These are phyloP conservation scores for Deroptyus accipitrinus DNA, from an alignment of 2,113 vertebrate species.

Conservation along the genomic window DNA sequence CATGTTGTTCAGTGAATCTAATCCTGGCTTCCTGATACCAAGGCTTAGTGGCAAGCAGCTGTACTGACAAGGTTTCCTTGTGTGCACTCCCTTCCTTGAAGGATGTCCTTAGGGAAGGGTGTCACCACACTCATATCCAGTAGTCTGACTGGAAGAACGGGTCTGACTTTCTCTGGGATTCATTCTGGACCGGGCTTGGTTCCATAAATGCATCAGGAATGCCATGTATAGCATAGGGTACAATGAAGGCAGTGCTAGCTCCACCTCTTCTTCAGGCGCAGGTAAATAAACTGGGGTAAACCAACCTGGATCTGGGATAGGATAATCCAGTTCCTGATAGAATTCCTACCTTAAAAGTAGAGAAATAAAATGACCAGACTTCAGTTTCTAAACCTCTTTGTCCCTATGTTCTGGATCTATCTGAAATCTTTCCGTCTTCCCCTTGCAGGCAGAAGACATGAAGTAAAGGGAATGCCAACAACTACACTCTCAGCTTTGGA, in stretches of 20 bases:
- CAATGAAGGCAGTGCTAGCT: neutral
- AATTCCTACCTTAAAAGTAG: neutral
- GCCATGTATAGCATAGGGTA: neutral
- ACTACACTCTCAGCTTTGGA: neutral
- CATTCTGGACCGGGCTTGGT: neutral
- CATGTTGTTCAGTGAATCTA: neutral
- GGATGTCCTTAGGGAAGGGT: neutral
- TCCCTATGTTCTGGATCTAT: neutral
- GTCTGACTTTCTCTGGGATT: neutral
- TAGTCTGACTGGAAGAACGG: neutral
- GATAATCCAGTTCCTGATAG: neutral
- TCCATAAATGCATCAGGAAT: neutral
- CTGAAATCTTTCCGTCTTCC: neutral
- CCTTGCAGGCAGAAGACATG: neutral
- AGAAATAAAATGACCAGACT: neutral
- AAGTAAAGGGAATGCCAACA: constrained; percentile 16
- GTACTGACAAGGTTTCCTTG: neutral
- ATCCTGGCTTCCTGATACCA: neutral
- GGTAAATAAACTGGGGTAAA: neutral
- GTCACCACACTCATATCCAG: neutral
- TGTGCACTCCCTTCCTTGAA: neutral
- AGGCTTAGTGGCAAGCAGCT: neutral
- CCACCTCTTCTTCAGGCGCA: neutral
- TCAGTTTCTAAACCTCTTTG: neutral
- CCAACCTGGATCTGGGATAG: neutral